phyloP scores from a whole-genome alignment of 2,888 invertebrate species.

The Drosophila emarginata region DNA sequence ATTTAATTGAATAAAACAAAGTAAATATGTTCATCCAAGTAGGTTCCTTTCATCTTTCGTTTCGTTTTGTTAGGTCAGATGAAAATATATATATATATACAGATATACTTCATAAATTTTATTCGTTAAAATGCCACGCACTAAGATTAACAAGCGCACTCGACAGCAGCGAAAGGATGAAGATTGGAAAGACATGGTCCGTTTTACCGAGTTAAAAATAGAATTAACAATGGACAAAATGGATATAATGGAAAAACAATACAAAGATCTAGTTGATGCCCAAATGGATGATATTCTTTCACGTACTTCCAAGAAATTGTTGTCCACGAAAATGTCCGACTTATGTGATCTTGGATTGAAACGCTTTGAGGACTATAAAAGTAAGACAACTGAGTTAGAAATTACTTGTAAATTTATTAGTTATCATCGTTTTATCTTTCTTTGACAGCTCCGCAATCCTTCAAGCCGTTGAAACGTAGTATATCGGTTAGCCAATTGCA shows the following conservation, averaged over 20 bases:
- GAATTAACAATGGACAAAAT: conserved; percentile 61
- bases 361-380: conserved; percentile 32
- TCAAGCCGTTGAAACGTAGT: conserved; percentile 60
- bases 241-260: conserved; percentile 53
- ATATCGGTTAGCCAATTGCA: no score
- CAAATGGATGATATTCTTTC: conserved; percentile 50
- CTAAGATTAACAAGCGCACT: conserved; percentile 76
- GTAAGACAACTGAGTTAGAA: background rate
- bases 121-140: conserved; percentile 74
- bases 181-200: conserved; percentile 65
- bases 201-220: conserved; percentile 68
- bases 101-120: no score
- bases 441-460: conserved; percentile 46
- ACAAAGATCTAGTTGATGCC: conserved; percentile 41
- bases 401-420: no score
- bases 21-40: conserved; percentile 32
- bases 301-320: conserved; percentile 54
- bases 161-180: conserved; percentile 54
- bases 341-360: conserved; percentile 51
- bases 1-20: conserved; percentile 37
- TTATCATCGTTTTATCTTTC: no score
- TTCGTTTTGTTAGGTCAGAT: no score
- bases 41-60: background rate
- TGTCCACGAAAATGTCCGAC: conserved; percentile 70
- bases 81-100: no score